phyloP scores from a whole-genome alignment of 2,797 vertebrate species.

The Sebastes reedi region DNA sequence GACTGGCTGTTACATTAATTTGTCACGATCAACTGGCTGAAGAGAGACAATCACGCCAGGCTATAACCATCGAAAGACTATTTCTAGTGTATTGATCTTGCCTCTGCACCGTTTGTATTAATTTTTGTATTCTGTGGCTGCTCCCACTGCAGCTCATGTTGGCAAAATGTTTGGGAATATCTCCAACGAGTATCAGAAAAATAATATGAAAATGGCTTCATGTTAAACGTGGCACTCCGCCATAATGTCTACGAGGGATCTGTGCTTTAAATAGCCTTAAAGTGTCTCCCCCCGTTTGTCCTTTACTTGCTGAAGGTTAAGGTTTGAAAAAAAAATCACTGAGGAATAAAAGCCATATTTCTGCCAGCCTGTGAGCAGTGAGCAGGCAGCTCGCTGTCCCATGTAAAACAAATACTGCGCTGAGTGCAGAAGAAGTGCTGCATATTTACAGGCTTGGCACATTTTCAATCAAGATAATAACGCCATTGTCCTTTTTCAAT shows the following conservation, averaged over 20 bases:
- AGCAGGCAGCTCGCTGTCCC: slow-evolving; percentile 9
- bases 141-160: background rate
- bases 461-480: slow-evolving; percentile 38
- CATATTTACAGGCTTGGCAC: slow-evolving; percentile 11
- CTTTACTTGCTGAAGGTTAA: slow-evolving; percentile 27
- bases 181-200: slow-evolving; percentile 9
- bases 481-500: slow-evolving; percentile 12
- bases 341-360: slow-evolving; percentile 33
- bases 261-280: slow-evolving; percentile 3
- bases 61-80: background rate
- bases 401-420: slow-evolving; percentile 25
- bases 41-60: background rate
- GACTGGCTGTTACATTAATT: slow-evolving; percentile 1
- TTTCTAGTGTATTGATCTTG: slow-evolving; percentile 10
- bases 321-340: background rate
- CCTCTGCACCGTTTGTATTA: slow-evolving; percentile 1
- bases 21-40: background rate
- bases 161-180: background rate
- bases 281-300: slow-evolving; percentile 16
- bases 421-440: background rate
- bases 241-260: background rate
- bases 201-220: background rate
- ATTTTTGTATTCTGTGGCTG: background rate
- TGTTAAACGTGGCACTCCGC: background rate
- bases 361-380: slow-evolving; percentile 17